Evolutionary conservation across 2,797 vertebrate genomes (phyloP).

Genomic region (Microctenopoma stevenorrisi): DNA sequence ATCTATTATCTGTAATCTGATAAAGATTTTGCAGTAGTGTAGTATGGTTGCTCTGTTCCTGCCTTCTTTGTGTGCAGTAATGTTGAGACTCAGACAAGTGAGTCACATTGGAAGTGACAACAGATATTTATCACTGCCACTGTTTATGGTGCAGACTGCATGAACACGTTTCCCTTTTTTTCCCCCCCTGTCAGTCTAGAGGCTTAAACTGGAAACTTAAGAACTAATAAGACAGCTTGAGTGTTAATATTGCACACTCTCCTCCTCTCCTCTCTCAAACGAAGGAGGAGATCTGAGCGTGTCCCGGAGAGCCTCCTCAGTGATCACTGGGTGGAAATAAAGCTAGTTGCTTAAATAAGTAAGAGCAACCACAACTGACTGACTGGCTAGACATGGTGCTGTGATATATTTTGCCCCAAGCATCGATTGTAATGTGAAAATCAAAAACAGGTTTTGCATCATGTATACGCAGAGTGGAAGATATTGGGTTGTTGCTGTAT

Average conservation of each 20-base stretch:
- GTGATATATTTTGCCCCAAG: slow-evolving; percentile 46
- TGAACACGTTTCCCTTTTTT: slow-evolving; percentile 59
- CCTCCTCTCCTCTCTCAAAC: slow-evolving; percentile 56
- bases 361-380: slow-evolving; percentile 42
- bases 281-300: slow-evolving; percentile 63
- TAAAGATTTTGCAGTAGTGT: slow-evolving; percentile 70
- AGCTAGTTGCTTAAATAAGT: slow-evolving; percentile 64
- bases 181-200: slow-evolving; percentile 64
- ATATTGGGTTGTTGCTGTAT: slow-evolving; percentile 39
- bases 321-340: slow-evolving; percentile 59
- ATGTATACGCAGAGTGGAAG: slow-evolving; percentile 40
- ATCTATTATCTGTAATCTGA: slow-evolving; percentile 79
- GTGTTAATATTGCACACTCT: slow-evolving; percentile 55
- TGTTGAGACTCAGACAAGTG: slow-evolving; percentile 75
- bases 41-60: slow-evolving; percentile 53
- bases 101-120: slow-evolving; percentile 81
- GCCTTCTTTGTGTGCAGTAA: slow-evolving; percentile 68
- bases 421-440: slow-evolving; percentile 56
- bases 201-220: slow-evolving; percentile 63
- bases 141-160: slow-evolving; percentile 72
- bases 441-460: slow-evolving; percentile 61
- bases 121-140: slow-evolving; percentile 83
- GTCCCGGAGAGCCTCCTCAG: slow-evolving; percentile 54
- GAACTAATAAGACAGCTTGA: slow-evolving; percentile 75
- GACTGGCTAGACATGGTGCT: slow-evolving; percentile 30